Conservation (phyloP, 2,888 invertebrate genomes). For the Lasius platythorax region DNA sequence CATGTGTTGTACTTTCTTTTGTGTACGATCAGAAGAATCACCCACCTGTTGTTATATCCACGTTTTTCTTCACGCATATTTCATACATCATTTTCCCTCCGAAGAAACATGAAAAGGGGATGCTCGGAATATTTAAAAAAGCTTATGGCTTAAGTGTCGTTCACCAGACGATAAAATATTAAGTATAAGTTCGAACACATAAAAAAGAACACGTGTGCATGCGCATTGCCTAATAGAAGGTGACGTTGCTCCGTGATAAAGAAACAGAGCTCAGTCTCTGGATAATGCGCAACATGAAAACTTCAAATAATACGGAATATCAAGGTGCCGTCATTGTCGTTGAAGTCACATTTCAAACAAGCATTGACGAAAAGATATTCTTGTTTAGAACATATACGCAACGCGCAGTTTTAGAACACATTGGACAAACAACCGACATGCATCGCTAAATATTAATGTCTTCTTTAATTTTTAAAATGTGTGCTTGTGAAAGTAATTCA, state of each 20-base stretch:
- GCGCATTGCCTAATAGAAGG: neutral
- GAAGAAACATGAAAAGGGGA: too few species aligned
- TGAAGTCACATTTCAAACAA: neutral
- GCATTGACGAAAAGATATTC: neutral
- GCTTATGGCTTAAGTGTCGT: neutral
- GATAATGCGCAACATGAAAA: slow-evolving; percentile 8
- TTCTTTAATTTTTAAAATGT: too few species aligned
- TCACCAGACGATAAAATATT: neutral
- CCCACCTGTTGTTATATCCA: too few species aligned
- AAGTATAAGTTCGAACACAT: neutral
- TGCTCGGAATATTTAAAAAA: too few species aligned
- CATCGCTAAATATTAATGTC: too few species aligned
- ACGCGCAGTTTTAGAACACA: neutral
- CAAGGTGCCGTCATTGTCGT: neutral
- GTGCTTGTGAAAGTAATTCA: too few species aligned
- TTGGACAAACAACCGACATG: too few species aligned
- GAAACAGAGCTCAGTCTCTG: neutral
- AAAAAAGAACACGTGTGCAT: neutral
- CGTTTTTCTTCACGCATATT: too few species aligned
- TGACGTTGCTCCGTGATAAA: neutral
- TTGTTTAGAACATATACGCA: neutral
- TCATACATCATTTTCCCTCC: too few species aligned
- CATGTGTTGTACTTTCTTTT: too few species aligned
- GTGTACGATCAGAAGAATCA: too few species aligned
- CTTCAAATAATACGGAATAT: neutral